A percentile compares a stretch with the other conserved stretches of the same genome.
phyloP scores from a whole-genome alignment of 2,797 vertebrate species.

The Anguilla anguilla region DNA sequence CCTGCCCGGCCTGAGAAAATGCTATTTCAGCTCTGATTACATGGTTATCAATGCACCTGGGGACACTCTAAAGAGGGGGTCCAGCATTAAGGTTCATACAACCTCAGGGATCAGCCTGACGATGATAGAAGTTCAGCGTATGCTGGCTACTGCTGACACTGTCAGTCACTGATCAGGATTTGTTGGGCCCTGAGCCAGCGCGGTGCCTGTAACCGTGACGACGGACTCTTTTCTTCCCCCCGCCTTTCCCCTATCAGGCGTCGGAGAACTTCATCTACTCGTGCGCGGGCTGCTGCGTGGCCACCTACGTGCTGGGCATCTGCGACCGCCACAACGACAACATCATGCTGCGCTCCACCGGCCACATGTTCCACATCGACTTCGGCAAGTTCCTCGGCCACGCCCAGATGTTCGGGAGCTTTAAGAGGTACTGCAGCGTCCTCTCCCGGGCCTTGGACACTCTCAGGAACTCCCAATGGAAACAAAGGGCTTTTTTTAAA shows the following conservation, averaged over 20 bases:
- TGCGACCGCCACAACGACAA: slow-evolving; percentile 98
- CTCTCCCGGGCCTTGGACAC: neutral
- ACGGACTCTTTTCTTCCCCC: slow-evolving; percentile 5
- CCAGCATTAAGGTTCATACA: neutral
- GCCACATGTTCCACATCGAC: slow-evolving; percentile 99
- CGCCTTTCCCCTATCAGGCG: slow-evolving; percentile 71
- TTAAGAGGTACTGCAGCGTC: slow-evolving; percentile 83
- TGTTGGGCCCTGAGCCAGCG: neutral
- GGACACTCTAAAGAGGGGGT: neutral
- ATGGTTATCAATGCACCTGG: neutral
- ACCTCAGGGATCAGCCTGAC: neutral
- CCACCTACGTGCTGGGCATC: slow-evolving; percentile 94
- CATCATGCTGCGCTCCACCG: slow-evolving; percentile 95
- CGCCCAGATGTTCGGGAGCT: slow-evolving; percentile 97
- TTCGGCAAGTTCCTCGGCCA: slow-evolving; percentile 98
- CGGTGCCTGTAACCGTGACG: neutral
- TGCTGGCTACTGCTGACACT: slow-evolving; percentile 88
- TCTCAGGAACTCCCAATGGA: neutral
- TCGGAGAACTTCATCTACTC: slow-evolving; percentile 99
- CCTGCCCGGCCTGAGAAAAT: neutral
- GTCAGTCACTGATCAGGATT: neutral
- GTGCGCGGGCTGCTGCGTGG: slow-evolving; percentile 98
- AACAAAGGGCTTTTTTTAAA: too few species aligned
- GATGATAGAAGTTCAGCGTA: slow-evolving; percentile 63
- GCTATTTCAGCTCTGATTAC: neutral